These are phyloP conservation scores for Harpegnathos saltator DNA, from an alignment of 1,140 invertebrate species.

Conservation along the genomic window DNA sequence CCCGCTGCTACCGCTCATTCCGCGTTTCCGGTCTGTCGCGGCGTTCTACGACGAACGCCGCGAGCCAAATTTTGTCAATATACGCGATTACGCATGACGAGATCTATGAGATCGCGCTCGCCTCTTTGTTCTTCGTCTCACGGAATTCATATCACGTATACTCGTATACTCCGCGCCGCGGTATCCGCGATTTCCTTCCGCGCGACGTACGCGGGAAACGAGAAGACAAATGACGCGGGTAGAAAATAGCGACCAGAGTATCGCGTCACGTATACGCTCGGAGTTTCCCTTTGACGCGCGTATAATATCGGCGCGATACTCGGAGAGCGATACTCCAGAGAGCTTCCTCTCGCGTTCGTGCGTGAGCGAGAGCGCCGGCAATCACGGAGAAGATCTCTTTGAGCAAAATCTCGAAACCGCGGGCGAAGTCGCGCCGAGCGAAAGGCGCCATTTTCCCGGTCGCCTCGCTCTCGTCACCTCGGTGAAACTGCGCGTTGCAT, in stretches of 20 bases:
- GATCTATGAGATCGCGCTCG: slow-evolving; percentile 2
- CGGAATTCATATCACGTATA: slow-evolving; percentile 7
- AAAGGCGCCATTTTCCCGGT: slow-evolving; percentile 44
- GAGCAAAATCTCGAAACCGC: not conserved
- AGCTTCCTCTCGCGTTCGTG: not conserved
- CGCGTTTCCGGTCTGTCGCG: too few relatives aligned
- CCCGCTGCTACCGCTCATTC: too few relatives aligned
- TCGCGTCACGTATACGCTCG: not conserved
- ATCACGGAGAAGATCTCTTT: not conserved
- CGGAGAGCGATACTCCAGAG: not conserved
- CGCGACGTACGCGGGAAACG: not conserved
- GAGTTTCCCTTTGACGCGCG: not conserved
- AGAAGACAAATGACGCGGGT: slow-evolving; percentile 15
- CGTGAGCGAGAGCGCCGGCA: not conserved
- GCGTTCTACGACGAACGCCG: not conserved
- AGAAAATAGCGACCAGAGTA: slow-evolving; percentile 35
- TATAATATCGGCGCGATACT: not conserved
- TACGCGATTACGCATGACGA: slow-evolving; percentile 1
- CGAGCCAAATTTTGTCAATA: slow-evolving; percentile 31
- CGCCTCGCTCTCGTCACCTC: not conserved
- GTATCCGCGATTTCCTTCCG: too few relatives aligned
- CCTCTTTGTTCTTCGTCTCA: slow-evolving; percentile 25
- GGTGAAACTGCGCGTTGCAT: slow-evolving; percentile 48
- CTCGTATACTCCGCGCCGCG: too few relatives aligned
- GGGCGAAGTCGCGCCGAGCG: not conserved